Conservation (phyloP, 1,140 invertebrate genomes). For the Zeugodacus cucurbitae region DNA sequence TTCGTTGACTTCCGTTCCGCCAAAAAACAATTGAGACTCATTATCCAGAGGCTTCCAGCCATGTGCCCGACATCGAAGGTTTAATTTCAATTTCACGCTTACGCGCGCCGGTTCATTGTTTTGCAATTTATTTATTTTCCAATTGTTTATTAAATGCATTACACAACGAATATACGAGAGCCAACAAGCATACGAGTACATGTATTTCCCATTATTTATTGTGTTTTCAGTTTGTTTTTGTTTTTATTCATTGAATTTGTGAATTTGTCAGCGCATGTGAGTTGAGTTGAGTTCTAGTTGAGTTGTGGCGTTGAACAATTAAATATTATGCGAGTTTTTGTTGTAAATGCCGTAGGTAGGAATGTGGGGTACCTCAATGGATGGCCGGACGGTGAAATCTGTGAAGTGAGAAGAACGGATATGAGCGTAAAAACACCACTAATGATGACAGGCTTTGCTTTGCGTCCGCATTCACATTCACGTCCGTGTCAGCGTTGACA, state of each 20-base stretch:
- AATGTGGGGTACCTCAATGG: neutral
- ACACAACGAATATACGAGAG: neutral
- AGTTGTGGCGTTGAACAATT: constrained; percentile 17
- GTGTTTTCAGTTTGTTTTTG: neutral
- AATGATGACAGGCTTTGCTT: constrained; percentile 37
- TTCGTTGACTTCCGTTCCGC: neutral
- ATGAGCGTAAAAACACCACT: constrained; percentile 5
- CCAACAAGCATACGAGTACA: neutral
- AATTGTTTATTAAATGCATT: constrained; percentile 11
- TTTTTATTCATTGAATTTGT: constrained; percentile 32
- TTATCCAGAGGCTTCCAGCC: neutral
- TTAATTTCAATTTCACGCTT: constrained; percentile 38
- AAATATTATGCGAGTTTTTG: neutral
- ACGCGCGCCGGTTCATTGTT: constrained; percentile 24
- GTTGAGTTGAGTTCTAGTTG: neutral
- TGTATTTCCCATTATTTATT: neutral
- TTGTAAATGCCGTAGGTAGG: neutral
- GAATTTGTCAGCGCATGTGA: constrained; percentile 24
- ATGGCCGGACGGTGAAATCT: neutral
- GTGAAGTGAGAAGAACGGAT: constrained; percentile 37
- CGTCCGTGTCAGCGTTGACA: neutral
- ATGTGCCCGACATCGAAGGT: constrained; percentile 27
- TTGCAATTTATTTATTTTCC: constrained; percentile 1
- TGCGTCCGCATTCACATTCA: neutral
- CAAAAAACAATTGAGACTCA: constrained; percentile 24